Conservation (phyloP, 2,113 vertebrate species). For the Gracilinanus agilis region DNA sequence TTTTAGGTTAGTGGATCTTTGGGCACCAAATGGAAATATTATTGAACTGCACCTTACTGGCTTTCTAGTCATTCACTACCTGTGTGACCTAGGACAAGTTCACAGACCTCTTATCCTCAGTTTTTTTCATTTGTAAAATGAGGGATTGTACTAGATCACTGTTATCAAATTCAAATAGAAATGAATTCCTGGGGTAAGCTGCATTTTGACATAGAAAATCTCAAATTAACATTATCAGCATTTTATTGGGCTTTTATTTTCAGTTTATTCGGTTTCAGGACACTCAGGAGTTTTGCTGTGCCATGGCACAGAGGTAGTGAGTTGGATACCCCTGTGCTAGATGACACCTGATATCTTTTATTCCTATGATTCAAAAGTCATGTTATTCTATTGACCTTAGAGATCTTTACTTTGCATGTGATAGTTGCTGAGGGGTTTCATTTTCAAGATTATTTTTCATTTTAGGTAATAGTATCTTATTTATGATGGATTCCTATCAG, state of each 20-base stretch:
- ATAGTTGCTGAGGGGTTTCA: background rate
- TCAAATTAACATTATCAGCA: no score
- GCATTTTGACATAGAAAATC: background rate
- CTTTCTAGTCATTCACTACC: no score
- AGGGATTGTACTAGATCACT: no score
- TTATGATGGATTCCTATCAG: background rate
- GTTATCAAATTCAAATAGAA: background rate
- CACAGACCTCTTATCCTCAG: no score
- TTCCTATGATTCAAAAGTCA: background rate
- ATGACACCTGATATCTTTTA: background rate
- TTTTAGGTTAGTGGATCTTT: background rate
- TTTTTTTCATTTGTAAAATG: no score
- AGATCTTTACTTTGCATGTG: background rate
- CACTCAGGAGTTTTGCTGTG: background rate
- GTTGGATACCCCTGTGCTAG: background rate
- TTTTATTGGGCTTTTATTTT: background rate
- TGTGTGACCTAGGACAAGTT: no score
- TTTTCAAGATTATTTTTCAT: conserved; percentile 34
- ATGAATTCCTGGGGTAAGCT: background rate
- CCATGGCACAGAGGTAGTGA: background rate
- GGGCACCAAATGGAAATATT: background rate
- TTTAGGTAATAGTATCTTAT: conserved; percentile 12
- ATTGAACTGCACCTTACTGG: no score
- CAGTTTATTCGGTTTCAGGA: background rate
- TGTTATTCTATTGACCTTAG: background rate